Evolutionary conservation across 2,797 vertebrate genomes (phyloP), one percentile per base, ranked within the genome.

Genomic region (Pseudochirops cupreus): DNA sequence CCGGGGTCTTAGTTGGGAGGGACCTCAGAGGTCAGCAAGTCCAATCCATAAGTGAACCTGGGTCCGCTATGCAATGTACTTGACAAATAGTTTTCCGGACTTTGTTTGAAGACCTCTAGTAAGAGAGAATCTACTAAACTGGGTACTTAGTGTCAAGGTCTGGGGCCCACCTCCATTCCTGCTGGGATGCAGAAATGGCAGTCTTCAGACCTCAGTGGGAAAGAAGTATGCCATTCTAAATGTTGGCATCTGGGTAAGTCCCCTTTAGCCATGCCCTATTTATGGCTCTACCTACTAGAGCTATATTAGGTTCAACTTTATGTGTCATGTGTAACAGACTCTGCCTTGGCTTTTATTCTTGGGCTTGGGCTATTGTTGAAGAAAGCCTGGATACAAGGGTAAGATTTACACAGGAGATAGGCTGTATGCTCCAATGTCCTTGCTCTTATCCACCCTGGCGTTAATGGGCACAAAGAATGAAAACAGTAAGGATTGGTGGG

Each of bases 301-400:
- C 67, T 46, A 33, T 33, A 29, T 59, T 31, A 31, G 58, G 58
- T 59, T 11, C 4, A 6, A 50, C 56, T 58, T 95, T 26, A 0
- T 18, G 5, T 52, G 28, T 56, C 1, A 0, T 12, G 12, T 24
- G 5, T 52, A 57, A 33, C 10, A 74, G 90, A n/a, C 33, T 53
- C 31, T 9, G 16, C 29, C 21, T 89, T 33, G 9, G 56, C 91
- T 91, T 59, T 46, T 90, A n/a, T 39, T 21, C 57, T 87, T 1
- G 7, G 82, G 89, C 31, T 53, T 39, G n/a, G 9, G 16, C 33
- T 39, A 54, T 82, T 56, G 57, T 91, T 90, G 39, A 92, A 91
- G 31, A 94, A 50, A 58, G 90, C 55, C 92, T 92, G 53, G 18
- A 91, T 28, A 28, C 54, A 39, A 50, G 93, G 53, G 91, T 74